Base-by-base conservation (phyloP, 2,888 invertebrate species). In the Charanyca ferruginea region DNA sequence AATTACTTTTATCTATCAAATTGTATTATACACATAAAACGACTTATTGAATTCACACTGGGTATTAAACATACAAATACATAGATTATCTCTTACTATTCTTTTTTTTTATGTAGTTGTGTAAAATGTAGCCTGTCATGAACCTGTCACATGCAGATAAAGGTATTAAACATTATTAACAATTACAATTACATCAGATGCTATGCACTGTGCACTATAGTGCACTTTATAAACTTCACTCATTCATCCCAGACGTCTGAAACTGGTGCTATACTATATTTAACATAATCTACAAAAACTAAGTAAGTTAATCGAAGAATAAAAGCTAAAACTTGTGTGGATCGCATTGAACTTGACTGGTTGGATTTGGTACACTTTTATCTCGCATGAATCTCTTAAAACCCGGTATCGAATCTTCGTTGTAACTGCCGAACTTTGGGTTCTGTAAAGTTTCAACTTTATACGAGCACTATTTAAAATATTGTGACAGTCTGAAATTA, bases 321-420 rank as follows among this genome's bases (percentile, higher is more conserved):
- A 71, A 57, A 51, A 64, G 35, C 38, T 42, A 20, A 42, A 63
- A 74, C 52, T 64, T 64, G 44, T 53, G 49, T 54, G 62, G 25
- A 9, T 20, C 9, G 22, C 62, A 55, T 63, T 79, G 53, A n/a
- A 54, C 70, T 51, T 59, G 47, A 52, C 41, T 51, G 35, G 25
- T 58, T 13, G 66, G 72, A 61, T 61, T 65, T 73, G 48, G 68
- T 51, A 44, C 61, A 62, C 35, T 73, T 77, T 61, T 80, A 80
- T 73, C 59, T 73, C 48, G 49, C 61, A 49, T 28, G 20, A 45
- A 78, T 81, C 68, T 80, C 48, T 62, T 55, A 23, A 55, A 73
- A 52, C 73, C 53, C 58, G 28, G 45, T 45, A 62, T 74, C 69
- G 61, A 69, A 69, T 61, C 66, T 53, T 59, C 45, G 47, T 47